phyloP scores from a whole-genome alignment of 2,797 vertebrate genomes.

The Lepidocolaptes lacrymiger region DNA sequence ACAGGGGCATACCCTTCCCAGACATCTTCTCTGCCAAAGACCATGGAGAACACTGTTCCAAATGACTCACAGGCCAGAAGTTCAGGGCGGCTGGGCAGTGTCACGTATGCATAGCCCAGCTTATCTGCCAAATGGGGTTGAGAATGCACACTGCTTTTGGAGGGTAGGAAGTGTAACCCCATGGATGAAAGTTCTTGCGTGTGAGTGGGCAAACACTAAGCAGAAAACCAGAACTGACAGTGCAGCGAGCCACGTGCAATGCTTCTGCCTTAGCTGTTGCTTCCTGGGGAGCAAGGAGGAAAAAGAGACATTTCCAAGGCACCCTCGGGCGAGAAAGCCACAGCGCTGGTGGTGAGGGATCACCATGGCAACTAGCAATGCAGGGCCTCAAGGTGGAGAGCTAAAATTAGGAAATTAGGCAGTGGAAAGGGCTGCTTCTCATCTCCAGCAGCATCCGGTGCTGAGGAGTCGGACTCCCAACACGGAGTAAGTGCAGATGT shows the following conservation, averaged over 20 bases:
- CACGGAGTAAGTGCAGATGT: not conserved
- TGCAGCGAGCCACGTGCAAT: not conserved
- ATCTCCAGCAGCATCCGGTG: not conserved
- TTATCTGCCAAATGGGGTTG: not conserved
- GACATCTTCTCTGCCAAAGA: not conserved
- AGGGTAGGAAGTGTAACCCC: not conserved
- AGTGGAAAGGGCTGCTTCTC: not conserved
- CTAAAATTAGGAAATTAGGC: conserved; percentile 57
- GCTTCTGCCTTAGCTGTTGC: not conserved
- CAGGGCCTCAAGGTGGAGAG: not conserved
- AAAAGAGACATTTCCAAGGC: conserved; percentile 15
- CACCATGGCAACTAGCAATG: conserved; percentile 18
- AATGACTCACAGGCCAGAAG: fast-evolving
- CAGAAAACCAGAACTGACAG: not conserved
- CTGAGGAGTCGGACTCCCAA: not conserved
- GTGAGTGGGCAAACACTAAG: not conserved
- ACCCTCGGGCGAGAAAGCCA: not conserved
- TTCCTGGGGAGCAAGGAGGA: not conserved
- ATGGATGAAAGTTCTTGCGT: not conserved
- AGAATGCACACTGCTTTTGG: not conserved
- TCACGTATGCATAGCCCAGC: fast-evolving
- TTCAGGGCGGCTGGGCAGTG: fast-evolving
- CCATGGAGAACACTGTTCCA: not conserved
- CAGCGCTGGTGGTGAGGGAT: not conserved
- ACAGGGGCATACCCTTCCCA: not conserved